phyloP scores from a whole-genome alignment of 1,140 invertebrate genomes.

The Drosophila novamexicana region DNA sequence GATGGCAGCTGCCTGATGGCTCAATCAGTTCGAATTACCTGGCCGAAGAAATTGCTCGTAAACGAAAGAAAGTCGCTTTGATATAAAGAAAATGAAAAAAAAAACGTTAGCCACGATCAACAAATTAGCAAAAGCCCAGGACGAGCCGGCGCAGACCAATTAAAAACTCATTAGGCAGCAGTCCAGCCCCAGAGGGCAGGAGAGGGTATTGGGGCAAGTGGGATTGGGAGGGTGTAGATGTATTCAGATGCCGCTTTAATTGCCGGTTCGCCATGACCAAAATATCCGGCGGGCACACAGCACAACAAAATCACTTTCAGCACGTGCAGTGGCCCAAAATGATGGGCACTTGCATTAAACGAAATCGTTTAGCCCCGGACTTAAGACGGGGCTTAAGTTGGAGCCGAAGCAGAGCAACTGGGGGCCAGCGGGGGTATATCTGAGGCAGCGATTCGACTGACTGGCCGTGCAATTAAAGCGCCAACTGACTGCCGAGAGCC shows the following conservation, averaged over 20 bases:
- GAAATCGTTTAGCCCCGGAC: conserved; percentile 69
- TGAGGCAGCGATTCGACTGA: conserved; percentile 33
- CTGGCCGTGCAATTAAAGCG: conserved; percentile 66
- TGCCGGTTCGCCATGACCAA: conserved; percentile 75
- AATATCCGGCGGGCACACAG: conserved; percentile 56
- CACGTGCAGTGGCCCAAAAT: conserved; percentile 72
- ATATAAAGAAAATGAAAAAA: conserved; percentile 7
- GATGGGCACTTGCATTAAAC: conserved; percentile 81
- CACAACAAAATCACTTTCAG: conserved; percentile 68
- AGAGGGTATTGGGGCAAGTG: background rate
- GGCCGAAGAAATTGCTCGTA: conserved; percentile 1
- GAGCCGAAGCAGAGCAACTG: background rate
- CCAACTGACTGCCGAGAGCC: conserved; percentile 32
- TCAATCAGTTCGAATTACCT: conserved; percentile 67
- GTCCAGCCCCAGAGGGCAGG: background rate
- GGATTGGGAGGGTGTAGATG: background rate
- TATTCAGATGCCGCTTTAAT: conserved; percentile 60
- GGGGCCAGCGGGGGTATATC: background rate
- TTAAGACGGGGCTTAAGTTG: conserved; percentile 28
- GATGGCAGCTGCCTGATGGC: conserved; percentile 56
- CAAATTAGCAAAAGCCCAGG: conserved; percentile 43
- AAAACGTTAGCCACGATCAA: conserved; percentile 28
- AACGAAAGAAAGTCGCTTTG: conserved; percentile 32
- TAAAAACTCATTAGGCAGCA: conserved; percentile 76
- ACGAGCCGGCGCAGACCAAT: conserved; percentile 49